A percentile compares a stretch with the other conserved stretches of the same genome.
Conservation (phyloP, 1,140 invertebrate species). For the Zelostemma sp. region DNA sequence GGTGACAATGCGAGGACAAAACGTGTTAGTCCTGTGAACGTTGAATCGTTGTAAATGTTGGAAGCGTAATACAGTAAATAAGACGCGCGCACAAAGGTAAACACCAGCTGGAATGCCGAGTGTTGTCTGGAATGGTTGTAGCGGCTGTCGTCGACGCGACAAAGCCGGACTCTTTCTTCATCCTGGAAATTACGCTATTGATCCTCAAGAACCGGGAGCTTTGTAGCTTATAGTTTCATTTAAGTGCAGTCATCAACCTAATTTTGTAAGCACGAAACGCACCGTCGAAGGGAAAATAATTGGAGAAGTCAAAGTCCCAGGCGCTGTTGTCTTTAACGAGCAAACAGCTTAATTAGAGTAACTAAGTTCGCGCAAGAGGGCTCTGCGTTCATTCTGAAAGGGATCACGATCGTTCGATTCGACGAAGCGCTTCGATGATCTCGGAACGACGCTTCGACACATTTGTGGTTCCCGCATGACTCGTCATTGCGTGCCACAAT, state of each 20-base stretch:
- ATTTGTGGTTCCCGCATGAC: conserved; percentile 60
- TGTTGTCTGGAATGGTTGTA: conserved; percentile 23
- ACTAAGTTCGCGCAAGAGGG: conserved; percentile 31
- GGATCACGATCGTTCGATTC: conserved; percentile 35
- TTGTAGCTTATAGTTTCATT: too few relatives aligned
- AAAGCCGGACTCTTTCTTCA: conserved; percentile 18
- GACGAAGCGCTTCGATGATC: conserved; percentile 28
- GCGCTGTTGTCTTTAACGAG: conserved; percentile 28
- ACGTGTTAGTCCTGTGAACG: conserved; percentile 17
- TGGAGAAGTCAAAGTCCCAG: neutral
- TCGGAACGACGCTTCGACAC: conserved; percentile 52
- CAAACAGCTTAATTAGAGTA: conserved; percentile 38
- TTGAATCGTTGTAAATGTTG: conserved; percentile 29
- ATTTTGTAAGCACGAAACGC: too few relatives aligned
- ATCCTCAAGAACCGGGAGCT: conserved; percentile 24
- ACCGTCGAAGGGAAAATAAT: too few relatives aligned
- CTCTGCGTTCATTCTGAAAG: conserved; percentile 21
- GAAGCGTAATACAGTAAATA: conserved; percentile 33
- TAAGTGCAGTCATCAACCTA: too few relatives aligned
- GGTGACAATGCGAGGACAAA: conserved; percentile 26
- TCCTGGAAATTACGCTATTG: conserved; percentile 25
- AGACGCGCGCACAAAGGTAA: conserved; percentile 23
- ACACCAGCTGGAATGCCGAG: conserved; percentile 22
- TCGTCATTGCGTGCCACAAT: conserved; percentile 27
- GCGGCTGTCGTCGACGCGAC: conserved; percentile 23